Conservation (phyloP, 2,113 vertebrate genomes). For the Pimephales promelas region DNA sequence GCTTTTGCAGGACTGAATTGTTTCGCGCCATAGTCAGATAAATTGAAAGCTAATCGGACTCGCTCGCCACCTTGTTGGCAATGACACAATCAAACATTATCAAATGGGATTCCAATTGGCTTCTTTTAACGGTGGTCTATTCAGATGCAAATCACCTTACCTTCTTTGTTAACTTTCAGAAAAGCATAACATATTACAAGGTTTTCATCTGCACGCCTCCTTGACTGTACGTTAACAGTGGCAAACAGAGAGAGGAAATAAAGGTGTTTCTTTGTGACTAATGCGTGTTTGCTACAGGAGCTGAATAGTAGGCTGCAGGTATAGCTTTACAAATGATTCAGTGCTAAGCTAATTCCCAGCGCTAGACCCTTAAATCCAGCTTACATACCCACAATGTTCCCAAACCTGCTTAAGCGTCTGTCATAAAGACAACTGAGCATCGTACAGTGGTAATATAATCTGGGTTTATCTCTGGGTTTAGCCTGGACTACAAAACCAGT, state of each 20-base stretch:
- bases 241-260: constrained; percentile 2
- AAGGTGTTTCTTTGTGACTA: constrained; percentile 38
- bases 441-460: constrained; percentile 24
- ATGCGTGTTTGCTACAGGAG: constrained; percentile 7
- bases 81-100: not conserved
- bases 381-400: constrained; percentile 16
- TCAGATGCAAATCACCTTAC: constrained; percentile 17
- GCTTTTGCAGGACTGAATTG: constrained; percentile 16
- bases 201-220: constrained; percentile 18
- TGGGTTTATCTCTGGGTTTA: constrained; percentile 19
- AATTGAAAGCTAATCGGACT: constrained; percentile 32
- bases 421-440: constrained; percentile 30
- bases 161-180: constrained; percentile 31
- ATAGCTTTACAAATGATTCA: constrained; percentile 26
- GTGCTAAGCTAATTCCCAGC: constrained; percentile 38
- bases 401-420: constrained; percentile 39
- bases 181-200: constrained; percentile 37
- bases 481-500: constrained; percentile 17
- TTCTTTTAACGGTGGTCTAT: constrained; percentile 26
- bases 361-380: constrained; percentile 30
- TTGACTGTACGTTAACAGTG: not conserved
- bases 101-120: constrained; percentile 40
- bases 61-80: not conserved
- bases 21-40: not conserved
- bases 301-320: constrained; percentile 26